Evolutionary conservation across 2,797 vertebrate genomes (phyloP), one percentile per base, ranked within the genome.

Genomic region (Acridotheres tristis): DNA sequence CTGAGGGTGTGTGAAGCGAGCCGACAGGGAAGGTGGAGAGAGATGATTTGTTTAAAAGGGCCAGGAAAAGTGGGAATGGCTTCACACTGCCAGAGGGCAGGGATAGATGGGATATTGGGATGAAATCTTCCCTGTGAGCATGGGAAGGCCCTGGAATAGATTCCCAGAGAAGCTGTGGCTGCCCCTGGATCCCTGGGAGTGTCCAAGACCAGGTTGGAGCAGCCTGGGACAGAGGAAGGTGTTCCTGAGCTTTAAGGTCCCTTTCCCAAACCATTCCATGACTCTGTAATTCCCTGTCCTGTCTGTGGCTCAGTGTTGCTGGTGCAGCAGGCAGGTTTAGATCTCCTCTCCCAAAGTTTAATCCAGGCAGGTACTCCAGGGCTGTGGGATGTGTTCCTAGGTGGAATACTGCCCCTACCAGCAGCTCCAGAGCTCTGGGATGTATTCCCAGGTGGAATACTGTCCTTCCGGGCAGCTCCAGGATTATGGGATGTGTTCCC

Each of bases 11-110:
- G 12, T 57, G 51, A 25, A 26, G 27, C 3, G 23, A 65, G 38
- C 7, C 20, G 4, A 0, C 1, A 4, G 47, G n/a, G 61, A 26
- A 4, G 54, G 3, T 30, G 76, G 47, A 29, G 58, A 8, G 50
- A 13, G 17, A 1, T 12, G 9, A 3, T 34, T 67, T 47, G 7
- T n/a, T 47, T 30, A 6, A 4, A 32, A 58, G 43, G 1, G n/a
- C 1, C 43, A n/a, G 59, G 67, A 3, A 5, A 66, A 29, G 22
- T 5, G 42, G 58, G 51, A 36, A 43, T 50, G 51, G 38, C 10
- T 73, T 58, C 38, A 0, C 3, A 3, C 11, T 65, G 51, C 10
- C 18, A 43, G 21, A 62, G 26, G 22, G 36, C 15, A 65, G 42
- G 51, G 58, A 5, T 12, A 2, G 59, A 5, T 58, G 59, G 36